A percentile compares a stretch with the other conserved stretches of the same genome.
These are phyloP conservation scores for Sycobia sp. DNA, from an alignment of 1,140 invertebrate genomes.

Conservation along the genomic window DNA sequence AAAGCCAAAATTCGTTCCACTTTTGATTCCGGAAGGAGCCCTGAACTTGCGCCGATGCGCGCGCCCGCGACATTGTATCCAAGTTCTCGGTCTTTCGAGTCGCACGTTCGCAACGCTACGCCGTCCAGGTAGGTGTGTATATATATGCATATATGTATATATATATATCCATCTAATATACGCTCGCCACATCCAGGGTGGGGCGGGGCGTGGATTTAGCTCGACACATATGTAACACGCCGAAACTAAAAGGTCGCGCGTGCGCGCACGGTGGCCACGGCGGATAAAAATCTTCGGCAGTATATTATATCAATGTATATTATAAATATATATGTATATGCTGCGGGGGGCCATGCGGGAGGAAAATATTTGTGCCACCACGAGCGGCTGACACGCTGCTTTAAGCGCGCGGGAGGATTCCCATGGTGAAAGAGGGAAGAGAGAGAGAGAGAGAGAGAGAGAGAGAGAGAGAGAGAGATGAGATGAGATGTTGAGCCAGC, in stretches of 20 bases:
- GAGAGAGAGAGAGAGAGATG: not conserved
- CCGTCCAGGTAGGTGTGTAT: no score
- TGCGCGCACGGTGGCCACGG: constrained; percentile 9
- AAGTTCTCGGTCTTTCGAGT: not conserved
- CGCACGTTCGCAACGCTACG: not conserved
- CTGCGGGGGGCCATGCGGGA: constrained; percentile 37
- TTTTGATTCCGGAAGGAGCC: no score
- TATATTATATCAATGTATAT: no score
- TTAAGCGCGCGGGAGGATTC: not conserved
- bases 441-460: not conserved
- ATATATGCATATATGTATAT: no score
- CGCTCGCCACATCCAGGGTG: no score
- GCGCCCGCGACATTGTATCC: no score
- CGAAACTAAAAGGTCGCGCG: constrained; percentile 44
- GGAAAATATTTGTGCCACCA: constrained; percentile 52
- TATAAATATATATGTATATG: no score
- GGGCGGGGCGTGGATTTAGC: constrained; percentile 46
- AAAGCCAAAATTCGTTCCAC: constrained; percentile 24
- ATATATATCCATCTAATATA: no score
- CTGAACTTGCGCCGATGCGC: no score
- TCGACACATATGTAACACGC: no score
- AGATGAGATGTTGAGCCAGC: no score
- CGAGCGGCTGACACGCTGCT: no score
- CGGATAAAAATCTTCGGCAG: constrained; percentile 51
- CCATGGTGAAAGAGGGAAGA: not conserved